Percentiles rank a stretch among this genome's conserved stretches.
Conservation (phyloP, 2,888 invertebrate genomes). For the Catocala nupta region DNA sequence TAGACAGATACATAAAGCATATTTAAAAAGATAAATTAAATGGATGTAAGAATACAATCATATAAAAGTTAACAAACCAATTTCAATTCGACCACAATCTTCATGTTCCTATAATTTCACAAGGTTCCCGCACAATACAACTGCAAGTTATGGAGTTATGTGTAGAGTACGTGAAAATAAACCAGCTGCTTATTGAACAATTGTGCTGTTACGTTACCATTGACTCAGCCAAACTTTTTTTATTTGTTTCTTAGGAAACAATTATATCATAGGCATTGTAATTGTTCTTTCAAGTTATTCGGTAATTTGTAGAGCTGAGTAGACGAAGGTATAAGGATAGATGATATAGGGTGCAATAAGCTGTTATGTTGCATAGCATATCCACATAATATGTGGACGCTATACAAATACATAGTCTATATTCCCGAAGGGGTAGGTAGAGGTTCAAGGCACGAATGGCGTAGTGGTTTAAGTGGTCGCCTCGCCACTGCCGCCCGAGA, state of each 20-base stretch:
- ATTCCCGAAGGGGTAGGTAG: too few species aligned
- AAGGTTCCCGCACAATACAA: conserved; percentile 6
- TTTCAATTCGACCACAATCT: conserved; percentile 24
- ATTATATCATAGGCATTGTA: conserved; percentile 35
- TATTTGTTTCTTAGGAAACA: conserved; percentile 7
- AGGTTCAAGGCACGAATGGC: too few species aligned
- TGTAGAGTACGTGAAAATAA: neutral
- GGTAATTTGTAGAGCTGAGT: too few species aligned
- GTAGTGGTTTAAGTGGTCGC: too few species aligned
- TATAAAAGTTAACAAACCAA: conserved; percentile 23
- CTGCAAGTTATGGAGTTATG: conserved; percentile 10
- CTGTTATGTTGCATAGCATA: too few species aligned
- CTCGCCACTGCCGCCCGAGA: too few species aligned
- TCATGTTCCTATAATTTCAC: conserved; percentile 31
- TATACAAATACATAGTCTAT: too few species aligned
- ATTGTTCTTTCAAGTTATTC: neutral
- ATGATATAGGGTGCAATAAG: too few species aligned
- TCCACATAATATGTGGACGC: too few species aligned
- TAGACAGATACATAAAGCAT: too few species aligned
- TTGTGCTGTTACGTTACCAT: conserved; percentile 24
- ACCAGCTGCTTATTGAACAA: conserved; percentile 26
- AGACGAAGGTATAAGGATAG: too few species aligned
- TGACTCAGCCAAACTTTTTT: conserved; percentile 22
- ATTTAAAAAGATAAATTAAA: too few species aligned
- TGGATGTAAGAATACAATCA: neutral